A percentile compares a stretch with the other conserved stretches of the same genome.
phyloP scores from a whole-genome alignment of 2,888 invertebrate species.

The Imbricaverruca yamaguchii region DNA sequence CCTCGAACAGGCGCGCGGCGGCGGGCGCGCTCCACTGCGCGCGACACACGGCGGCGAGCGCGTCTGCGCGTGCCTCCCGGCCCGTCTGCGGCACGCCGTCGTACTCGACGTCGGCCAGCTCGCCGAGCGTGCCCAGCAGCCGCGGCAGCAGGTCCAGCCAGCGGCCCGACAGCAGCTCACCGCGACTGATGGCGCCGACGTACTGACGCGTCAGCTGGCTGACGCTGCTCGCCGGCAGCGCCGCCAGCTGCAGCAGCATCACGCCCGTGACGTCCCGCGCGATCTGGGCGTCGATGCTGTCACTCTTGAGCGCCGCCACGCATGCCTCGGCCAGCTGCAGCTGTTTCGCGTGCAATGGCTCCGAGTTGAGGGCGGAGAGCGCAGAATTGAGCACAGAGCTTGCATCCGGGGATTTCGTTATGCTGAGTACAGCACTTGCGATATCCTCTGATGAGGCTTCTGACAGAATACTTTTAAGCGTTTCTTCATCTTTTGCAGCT shows the following conservation, averaged over 20 bases:
- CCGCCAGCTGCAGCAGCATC: background rate
- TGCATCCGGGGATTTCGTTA: background rate
- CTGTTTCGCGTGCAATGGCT: background rate
- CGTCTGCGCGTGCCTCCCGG: conserved; percentile 28
- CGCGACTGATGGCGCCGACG: background rate
- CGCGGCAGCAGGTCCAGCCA: conserved; percentile 31
- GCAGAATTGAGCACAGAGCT: background rate
- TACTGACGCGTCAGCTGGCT: background rate
- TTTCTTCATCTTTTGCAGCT: background rate
- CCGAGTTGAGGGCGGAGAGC: background rate
- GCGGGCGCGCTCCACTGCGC: conserved; percentile 27
- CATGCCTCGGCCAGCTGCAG: background rate
- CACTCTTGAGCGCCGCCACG: background rate
- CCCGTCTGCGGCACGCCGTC: conserved; percentile 27
- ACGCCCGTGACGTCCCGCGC: background rate
- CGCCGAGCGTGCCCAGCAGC: conserved; percentile 25
- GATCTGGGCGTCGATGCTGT: background rate
- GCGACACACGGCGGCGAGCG: conserved; percentile 28
- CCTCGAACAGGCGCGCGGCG: conserved; percentile 27
- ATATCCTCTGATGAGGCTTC: background rate
- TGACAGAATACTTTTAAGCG: background rate
- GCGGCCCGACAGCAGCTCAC: background rate
- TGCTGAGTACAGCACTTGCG: background rate
- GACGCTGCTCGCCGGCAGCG: background rate
- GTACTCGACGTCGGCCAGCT: conserved; percentile 26